Percentiles rank a stretch among this genome's conserved stretches.
Conservation (phyloP, 2,797 vertebrate genomes). For the Aviceda cuculoides region DNA sequence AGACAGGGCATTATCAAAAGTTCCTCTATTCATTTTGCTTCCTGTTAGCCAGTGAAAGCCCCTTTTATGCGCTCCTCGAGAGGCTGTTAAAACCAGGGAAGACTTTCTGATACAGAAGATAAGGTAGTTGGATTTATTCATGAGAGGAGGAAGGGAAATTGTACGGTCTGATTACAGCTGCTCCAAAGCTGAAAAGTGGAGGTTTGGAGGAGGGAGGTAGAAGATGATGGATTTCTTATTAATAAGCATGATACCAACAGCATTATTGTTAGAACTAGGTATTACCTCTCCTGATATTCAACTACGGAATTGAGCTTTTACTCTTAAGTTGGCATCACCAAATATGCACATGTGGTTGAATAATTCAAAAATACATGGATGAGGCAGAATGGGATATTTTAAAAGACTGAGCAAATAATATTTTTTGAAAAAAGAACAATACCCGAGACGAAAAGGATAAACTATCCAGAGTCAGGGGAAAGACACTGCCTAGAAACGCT, state of each 20-base stretch:
- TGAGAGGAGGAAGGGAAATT: constrained; percentile 26
- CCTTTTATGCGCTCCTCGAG: constrained; percentile 55
- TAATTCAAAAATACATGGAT: background rate
- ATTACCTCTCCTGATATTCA: background rate
- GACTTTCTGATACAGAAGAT: constrained; percentile 48
- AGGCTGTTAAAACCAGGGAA: constrained; percentile 34
- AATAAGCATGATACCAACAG: background rate
- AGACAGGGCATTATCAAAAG: constrained; percentile 62
- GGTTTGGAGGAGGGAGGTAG: background rate
- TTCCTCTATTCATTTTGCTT: constrained; percentile 59
- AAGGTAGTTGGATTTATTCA: constrained; percentile 44
- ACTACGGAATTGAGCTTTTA: background rate
- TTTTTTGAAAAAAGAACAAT: background rate
- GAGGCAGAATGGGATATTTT: background rate
- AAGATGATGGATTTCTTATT: background rate
- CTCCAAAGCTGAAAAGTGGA: constrained; percentile 14
- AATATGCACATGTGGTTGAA: fast-evolving
- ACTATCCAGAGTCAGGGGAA: background rate
- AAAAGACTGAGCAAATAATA: background rate
- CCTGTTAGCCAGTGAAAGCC: constrained; percentile 64
- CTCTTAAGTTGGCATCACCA: background rate
- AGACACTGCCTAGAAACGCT: background rate
- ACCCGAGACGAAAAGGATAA: background rate
- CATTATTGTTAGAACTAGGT: background rate
- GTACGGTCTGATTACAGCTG: constrained; percentile 13